phyloP scores from a whole-genome alignment of 2,113 vertebrate genomes.

The Dendropsophus ebraccatus region DNA sequence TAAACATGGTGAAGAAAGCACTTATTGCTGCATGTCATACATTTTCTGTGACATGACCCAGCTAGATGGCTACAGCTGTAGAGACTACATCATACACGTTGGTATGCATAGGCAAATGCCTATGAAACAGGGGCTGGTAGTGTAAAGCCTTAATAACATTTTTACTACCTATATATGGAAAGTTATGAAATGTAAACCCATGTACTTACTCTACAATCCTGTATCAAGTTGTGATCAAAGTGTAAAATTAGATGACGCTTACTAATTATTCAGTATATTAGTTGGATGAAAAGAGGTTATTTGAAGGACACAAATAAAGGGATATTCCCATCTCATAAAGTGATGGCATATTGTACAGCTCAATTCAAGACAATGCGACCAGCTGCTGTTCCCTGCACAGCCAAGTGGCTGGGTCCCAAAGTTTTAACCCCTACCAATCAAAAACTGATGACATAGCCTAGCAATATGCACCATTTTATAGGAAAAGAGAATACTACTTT shows the following conservation, averaged over 20 bases:
- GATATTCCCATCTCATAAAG: too few relatives aligned
- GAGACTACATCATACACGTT: conserved; percentile 26
- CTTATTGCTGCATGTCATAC: not conserved
- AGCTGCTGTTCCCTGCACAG: too few relatives aligned
- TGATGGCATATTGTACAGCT: too few relatives aligned
- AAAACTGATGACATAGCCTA: too few relatives aligned
- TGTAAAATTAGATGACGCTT: not conserved
- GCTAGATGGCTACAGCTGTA: conserved; percentile 29
- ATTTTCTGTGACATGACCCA: conserved; percentile 13
- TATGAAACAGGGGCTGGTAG: not conserved
- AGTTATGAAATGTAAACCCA: not conserved
- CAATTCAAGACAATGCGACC: too few relatives aligned
- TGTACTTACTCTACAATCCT: not conserved
- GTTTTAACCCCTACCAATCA: too few relatives aligned
- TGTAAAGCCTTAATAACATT: not conserved
- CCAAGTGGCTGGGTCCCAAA: too few relatives aligned
- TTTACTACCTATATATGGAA: not conserved
- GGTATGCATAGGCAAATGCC: conserved; percentile 19
- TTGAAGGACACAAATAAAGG: not conserved
- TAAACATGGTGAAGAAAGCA: not conserved
- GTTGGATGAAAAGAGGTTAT: not conserved
- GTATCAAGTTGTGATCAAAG: not conserved
- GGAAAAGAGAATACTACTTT: too few relatives aligned
- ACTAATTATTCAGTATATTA: not conserved
- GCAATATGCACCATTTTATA: too few relatives aligned